Evolutionary conservation across 2,113 vertebrate genomes (phyloP), one percentile per base, ranked within the genome.

Genomic region (Alexandromys fortis): DNA sequence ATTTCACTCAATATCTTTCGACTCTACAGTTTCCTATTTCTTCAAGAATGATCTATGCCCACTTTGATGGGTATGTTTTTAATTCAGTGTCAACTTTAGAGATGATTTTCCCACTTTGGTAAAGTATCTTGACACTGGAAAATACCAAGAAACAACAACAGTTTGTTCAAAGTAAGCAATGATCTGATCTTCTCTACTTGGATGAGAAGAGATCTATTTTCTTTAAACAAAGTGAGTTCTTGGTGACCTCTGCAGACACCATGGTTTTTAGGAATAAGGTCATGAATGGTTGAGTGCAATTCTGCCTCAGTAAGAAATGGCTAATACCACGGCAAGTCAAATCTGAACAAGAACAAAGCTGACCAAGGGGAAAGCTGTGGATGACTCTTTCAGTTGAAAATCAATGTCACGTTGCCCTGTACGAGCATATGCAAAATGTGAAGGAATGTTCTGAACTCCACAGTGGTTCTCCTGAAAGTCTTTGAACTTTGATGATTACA

Each of bases 201-300:
- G 90, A 88, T 93, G 96, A 97, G 90, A 94, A 72, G 90, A 92
- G 94, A 86, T 94, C 75, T 95, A 83, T 96, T 93, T 87, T 94
- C 77, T 98, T 96, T 96, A 95, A 92, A 38, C 13, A 52, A 88
- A 96, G 19, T 47, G 68, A 92, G 3, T 30, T 42, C 87, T 85
- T 97, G 10, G 82, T 38, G 68, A 92, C 72, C n/a, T 86, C 52
- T 28, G 24, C 42, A 94, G 96, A 92, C 33, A 85, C 55, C 45
- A 65, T n/a, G 38, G 82, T 82, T 86, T 86, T 77, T 90, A 79
- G 92, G 94, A 94, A 58, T 92, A 65, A 97, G 42, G 4, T 7
- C n/a, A 42, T 0, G 0, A 33, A 68, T 28, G 63, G 30, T 63
- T n/a, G 19, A 61, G 42, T 72, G 45, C 33, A 68, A 96, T 61